phyloP scores from a whole-genome alignment of 2,888 invertebrate genomes.

The Torymus tubicola region DNA sequence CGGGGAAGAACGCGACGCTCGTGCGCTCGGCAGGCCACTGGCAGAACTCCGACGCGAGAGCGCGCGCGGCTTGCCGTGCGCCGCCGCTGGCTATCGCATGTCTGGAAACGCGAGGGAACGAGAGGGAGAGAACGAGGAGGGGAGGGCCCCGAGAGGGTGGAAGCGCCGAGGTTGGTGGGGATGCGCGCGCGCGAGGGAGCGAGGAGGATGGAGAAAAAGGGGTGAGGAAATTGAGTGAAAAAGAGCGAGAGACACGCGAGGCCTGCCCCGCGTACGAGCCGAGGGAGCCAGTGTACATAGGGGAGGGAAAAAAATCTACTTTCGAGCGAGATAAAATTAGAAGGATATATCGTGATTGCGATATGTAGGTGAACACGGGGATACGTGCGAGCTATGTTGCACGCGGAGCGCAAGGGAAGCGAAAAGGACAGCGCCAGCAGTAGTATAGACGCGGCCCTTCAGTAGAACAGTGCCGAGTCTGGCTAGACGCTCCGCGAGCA shows the following conservation, averaged over 20 bases:
- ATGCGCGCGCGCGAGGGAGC: conserved; percentile 48
- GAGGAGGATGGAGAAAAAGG: conserved; percentile 35
- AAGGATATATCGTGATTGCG: neutral
- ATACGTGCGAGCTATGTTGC: too few species aligned
- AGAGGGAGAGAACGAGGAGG: conserved; percentile 58
- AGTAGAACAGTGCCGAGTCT: too few species aligned
- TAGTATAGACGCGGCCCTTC: too few species aligned
- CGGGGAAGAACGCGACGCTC: conserved; percentile 18
- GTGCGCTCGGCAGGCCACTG: conserved; percentile 71
- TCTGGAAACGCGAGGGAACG: conserved; percentile 54
- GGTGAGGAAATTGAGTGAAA: conserved; percentile 51
- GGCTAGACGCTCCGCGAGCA: too few species aligned
- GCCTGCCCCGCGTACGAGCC: neutral
- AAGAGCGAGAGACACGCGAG: conserved; percentile 8
- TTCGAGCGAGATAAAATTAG: neutral
- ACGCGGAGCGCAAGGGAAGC: too few species aligned
- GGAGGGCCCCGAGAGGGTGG: conserved; percentile 55
- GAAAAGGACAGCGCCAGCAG: too few species aligned
- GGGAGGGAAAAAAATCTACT: neutral
- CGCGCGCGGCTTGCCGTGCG: conserved; percentile 8
- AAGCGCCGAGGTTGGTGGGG: conserved; percentile 49
- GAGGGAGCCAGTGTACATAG: too few species aligned
- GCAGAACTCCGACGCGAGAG: conserved; percentile 61
- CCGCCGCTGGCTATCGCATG: conserved; percentile 50
- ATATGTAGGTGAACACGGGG: neutral